These are phyloP conservation scores for Crocodylus rhombifer DNA, from an alignment of 2,797 vertebrate species.

Conservation along the genomic window DNA sequence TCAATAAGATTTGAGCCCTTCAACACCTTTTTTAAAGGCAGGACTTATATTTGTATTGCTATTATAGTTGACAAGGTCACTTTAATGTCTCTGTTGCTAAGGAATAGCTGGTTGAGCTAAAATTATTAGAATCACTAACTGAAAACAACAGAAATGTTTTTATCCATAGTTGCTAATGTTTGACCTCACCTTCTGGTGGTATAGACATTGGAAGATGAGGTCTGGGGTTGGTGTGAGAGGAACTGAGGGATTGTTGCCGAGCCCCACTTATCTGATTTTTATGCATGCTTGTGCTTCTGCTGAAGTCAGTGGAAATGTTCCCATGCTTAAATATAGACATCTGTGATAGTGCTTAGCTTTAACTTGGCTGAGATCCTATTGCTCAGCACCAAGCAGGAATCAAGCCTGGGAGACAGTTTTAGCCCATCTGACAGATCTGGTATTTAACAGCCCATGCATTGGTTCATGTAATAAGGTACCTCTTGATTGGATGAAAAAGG, in stretches of 20 bases:
- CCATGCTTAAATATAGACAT: neutral
- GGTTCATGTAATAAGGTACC: slow-evolving; percentile 19
- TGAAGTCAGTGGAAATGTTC: neutral
- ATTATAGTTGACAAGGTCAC: neutral
- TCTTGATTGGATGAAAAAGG: neutral
- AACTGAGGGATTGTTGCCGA: neutral
- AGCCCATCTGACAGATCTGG: neutral
- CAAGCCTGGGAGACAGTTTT: neutral
- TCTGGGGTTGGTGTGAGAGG: neutral
- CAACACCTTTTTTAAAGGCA: neutral
- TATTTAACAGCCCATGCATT: neutral
- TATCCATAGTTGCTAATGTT: neutral
- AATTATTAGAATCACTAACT: neutral
- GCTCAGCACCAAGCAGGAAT: neutral
- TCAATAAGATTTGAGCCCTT: too few relatives aligned
- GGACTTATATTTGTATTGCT: neutral
- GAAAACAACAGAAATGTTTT: neutral
- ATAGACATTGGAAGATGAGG: neutral
- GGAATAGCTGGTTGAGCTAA: neutral
- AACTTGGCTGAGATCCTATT: neutral
- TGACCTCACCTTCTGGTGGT: neutral
- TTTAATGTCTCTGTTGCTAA: neutral
- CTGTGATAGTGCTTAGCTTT: neutral
- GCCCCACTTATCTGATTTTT: neutral
- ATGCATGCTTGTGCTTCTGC: neutral